Percentiles rank a stretch among this genome's conserved stretches.
These are phyloP conservation scores for Geophilus truncorum DNA, from an alignment of 2,888 invertebrate species.

Conservation along the genomic window DNA sequence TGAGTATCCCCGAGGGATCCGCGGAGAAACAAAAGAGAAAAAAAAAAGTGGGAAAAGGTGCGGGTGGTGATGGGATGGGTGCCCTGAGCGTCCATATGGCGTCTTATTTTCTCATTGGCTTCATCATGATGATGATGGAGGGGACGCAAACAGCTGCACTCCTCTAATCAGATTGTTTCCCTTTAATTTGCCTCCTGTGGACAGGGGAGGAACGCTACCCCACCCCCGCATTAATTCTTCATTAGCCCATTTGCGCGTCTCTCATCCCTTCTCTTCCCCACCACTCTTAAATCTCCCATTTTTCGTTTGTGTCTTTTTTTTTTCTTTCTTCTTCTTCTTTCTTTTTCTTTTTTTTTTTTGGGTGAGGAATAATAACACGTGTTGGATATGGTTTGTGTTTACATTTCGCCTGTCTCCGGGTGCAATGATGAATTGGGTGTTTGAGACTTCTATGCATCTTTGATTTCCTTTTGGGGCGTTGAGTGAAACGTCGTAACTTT, in stretches of 20 bases:
- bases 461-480: neutral
- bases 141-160: constrained; percentile 28
- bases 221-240: constrained; percentile 33
- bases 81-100: constrained; percentile 5
- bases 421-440: neutral
- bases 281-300: constrained; percentile 1
- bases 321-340: no score
- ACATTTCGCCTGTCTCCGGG: neutral
- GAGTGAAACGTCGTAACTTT: neutral
- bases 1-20: constrained; percentile 37
- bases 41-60: neutral
- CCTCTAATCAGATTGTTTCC: constrained; percentile 34
- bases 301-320: constrained; percentile 21
- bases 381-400: neutral
- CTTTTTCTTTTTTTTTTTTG: neutral
- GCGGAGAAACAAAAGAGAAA: neutral
- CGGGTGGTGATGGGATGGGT: neutral
- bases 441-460: no score
- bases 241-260: constrained; percentile 29
- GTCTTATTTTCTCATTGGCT: constrained; percentile 27
- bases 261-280: neutral
- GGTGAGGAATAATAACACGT: neutral
- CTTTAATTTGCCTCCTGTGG: constrained; percentile 32
- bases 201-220: constrained; percentile 28
- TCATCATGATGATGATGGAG: constrained; percentile 25